phyloP scores from a whole-genome alignment of 2,113 vertebrate species.

The Orycteropus afer region DNA sequence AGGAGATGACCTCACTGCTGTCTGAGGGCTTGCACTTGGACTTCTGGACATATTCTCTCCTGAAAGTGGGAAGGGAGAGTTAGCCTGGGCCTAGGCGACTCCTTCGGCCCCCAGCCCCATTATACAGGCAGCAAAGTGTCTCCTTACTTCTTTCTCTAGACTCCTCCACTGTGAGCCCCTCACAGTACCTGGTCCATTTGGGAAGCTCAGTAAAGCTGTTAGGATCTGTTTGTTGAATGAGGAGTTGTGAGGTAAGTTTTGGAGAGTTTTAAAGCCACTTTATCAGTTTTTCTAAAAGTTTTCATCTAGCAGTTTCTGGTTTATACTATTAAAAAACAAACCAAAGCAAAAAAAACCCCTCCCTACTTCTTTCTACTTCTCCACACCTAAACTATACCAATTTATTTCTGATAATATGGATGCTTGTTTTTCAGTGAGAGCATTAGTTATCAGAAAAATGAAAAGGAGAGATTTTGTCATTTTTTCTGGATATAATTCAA shows the following conservation, averaged over 20 bases:
- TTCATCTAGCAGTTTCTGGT: not conserved
- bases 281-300: not conserved
- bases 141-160: not conserved
- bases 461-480: not conserved
- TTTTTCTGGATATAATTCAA: slow-evolving; percentile 36
- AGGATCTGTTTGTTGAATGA: not conserved
- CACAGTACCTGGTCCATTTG: not conserved
- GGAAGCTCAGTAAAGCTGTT: not conserved
- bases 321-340: not conserved
- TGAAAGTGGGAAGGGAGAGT: not conserved
- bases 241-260: not conserved
- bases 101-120: not conserved
- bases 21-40: not conserved
- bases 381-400: not conserved
- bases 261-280: not conserved
- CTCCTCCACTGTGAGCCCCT: accelerated
- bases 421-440: not conserved
- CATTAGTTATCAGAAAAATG: not conserved
- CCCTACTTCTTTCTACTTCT: not conserved
- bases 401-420: not conserved
- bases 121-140: not conserved
- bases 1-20: not conserved
- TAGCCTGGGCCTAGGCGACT: not conserved
- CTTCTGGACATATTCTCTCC: not conserved
- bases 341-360: not conserved